These are phyloP conservation scores for Natator depressus DNA, from an alignment of 2,113 vertebrate species.

Conservation along the genomic window DNA sequence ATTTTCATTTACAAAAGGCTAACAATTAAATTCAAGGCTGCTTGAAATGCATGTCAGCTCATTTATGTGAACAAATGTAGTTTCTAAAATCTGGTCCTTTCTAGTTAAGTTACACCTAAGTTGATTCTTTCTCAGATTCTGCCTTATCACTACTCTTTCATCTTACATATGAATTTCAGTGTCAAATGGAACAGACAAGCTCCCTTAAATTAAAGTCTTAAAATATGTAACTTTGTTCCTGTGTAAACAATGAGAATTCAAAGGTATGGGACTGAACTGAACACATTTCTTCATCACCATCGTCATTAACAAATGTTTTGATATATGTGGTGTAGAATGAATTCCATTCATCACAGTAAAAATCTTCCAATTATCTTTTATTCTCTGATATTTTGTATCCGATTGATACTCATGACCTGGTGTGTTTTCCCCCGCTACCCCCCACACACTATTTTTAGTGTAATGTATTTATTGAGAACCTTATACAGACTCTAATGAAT, in stretches of 20 bases:
- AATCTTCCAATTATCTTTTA: not conserved
- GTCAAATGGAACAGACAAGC: conserved; percentile 25
- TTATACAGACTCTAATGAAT: not conserved
- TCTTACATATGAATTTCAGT: conserved; percentile 4
- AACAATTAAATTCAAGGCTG: not conserved
- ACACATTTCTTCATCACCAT: not conserved
- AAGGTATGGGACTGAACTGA: not conserved
- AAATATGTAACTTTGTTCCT: conserved; percentile 26
- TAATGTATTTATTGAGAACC: not conserved
- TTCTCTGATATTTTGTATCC: not conserved
- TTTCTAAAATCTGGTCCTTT: not conserved
- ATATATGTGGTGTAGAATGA: not conserved
- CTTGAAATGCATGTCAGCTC: not conserved
- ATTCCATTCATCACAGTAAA: not conserved
- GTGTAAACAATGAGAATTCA: not conserved
- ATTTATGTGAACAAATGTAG: not conserved
- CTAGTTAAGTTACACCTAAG: not conserved
- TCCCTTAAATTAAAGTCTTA: conserved; percentile 42
- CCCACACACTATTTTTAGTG: not conserved
- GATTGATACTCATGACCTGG: not conserved
- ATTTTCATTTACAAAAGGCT: not conserved
- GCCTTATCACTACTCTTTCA: not conserved
- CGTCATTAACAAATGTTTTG: not conserved
- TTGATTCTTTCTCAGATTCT: not conserved
- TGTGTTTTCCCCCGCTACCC: too few species aligned